Evolutionary conservation across 1,140 invertebrate genomes (phyloP).

Genomic region (Trachymyrmex septentrionalis): DNA sequence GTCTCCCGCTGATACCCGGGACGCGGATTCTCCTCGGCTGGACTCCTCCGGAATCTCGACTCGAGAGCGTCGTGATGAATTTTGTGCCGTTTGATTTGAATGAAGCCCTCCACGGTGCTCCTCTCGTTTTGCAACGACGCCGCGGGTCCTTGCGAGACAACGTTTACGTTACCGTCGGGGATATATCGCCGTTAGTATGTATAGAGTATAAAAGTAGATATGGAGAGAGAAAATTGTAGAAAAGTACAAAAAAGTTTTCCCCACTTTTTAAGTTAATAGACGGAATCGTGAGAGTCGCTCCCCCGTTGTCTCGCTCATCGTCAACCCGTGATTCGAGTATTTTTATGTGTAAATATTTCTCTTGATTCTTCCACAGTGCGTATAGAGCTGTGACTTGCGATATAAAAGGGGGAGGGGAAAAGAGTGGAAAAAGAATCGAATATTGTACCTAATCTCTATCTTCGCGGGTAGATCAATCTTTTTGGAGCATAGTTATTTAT

Average conservation of each 20-base stretch:
- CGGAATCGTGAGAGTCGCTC: constrained; percentile 67
- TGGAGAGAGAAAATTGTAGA: constrained; percentile 78
- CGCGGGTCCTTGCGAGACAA: constrained; percentile 39
- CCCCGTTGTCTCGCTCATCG: constrained; percentile 59
- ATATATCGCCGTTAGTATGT: constrained; percentile 72
- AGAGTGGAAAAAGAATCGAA: constrained; percentile 67
- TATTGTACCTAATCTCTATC: constrained; percentile 73
- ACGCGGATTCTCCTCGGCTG: constrained; percentile 32
- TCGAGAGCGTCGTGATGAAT: constrained; percentile 50
- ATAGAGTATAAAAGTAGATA: constrained; percentile 71
- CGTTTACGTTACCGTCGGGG: constrained; percentile 45
- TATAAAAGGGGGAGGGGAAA: not conserved
- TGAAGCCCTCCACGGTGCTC: constrained; percentile 39
- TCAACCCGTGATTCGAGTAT: constrained; percentile 50
- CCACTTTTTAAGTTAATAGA: constrained; percentile 76
- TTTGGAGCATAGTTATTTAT: constrained; percentile 78
- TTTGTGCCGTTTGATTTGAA: constrained; percentile 69
- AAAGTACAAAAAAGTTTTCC: constrained; percentile 82
- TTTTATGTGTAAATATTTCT: constrained; percentile 57
- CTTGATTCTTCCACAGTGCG: constrained; percentile 70
- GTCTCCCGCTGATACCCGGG: constrained; percentile 51
- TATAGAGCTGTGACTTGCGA: constrained; percentile 50
- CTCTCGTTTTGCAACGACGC: constrained; percentile 35
- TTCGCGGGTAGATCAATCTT: constrained; percentile 56
- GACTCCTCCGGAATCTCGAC: constrained; percentile 18